Percentiles rank a stretch among this genome's conserved stretches.
Conservation (phyloP, 2,888 invertebrate species). For the Tiliacea aurago region DNA sequence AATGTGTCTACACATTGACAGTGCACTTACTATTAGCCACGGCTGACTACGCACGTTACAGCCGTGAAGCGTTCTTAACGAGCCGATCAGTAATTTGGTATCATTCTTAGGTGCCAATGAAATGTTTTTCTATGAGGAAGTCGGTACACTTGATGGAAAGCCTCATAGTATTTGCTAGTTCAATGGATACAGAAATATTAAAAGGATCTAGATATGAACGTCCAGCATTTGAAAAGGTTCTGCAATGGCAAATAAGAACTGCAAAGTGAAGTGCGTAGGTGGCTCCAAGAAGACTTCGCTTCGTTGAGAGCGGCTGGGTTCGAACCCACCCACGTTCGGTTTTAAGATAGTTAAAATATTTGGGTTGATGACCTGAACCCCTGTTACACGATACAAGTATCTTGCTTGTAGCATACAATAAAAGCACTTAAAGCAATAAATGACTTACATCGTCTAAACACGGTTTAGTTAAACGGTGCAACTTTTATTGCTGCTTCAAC, state of each 20-base stretch:
- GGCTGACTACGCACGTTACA: constrained; percentile 58
- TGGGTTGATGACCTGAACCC: neutral
- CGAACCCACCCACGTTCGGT: neutral
- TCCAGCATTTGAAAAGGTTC: neutral
- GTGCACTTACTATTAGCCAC: constrained; percentile 64
- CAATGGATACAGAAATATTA: neutral
- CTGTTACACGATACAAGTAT: neutral
- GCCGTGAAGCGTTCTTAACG: constrained; percentile 61
- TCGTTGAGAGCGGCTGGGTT: neutral
- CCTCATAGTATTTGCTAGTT: neutral
- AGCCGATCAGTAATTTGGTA: constrained; percentile 53
- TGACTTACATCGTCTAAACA: neutral
- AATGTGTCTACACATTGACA: constrained; percentile 58
- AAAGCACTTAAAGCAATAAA: neutral
- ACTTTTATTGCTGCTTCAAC: neutral
- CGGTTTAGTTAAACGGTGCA: neutral
- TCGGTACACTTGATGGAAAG: neutral
- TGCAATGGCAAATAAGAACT: neutral
- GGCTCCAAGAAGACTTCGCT: neutral
- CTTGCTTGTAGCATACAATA: neutral
- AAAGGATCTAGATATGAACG: neutral
- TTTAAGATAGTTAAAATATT: neutral
- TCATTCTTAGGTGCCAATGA: constrained; percentile 48
- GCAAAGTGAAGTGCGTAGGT: no score
- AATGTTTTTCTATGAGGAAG: constrained; percentile 24